Conservation (phyloP, 2,888 invertebrate genomes). For the Chelonus formosanus region DNA sequence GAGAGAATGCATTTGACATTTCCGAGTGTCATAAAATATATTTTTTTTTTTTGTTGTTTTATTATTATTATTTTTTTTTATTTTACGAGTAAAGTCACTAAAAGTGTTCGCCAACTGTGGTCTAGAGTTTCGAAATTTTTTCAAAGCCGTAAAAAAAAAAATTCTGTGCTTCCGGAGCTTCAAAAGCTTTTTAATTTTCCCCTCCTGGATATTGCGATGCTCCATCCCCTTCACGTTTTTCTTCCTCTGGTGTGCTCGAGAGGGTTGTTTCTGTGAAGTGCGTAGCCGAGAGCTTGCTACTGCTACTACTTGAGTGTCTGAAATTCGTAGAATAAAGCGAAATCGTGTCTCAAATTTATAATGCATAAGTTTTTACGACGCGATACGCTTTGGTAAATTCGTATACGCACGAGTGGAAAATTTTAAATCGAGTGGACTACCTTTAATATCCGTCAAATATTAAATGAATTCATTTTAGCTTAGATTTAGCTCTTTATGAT, state of each 20-base stretch:
- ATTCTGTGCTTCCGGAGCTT: conserved; percentile 44
- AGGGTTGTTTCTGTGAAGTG: conserved; percentile 34
- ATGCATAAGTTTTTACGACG: conserved; percentile 24
- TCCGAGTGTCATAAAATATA: too few relatives aligned
- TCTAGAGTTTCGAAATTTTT: background rate
- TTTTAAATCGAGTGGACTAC: too few relatives aligned
- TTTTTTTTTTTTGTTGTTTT: too few relatives aligned
- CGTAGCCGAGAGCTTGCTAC: conserved; percentile 6
- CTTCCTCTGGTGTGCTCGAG: conserved; percentile 11
- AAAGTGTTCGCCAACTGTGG: background rate
- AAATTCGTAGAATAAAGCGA: conserved; percentile 35
- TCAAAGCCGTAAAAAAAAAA: conserved; percentile 15
- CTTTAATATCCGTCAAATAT: too few relatives aligned
- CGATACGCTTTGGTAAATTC: conserved; percentile 13
- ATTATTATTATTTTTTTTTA: too few relatives aligned
- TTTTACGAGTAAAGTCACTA: background rate
- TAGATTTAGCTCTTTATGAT: too few relatives aligned
- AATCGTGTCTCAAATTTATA: conserved; percentile 30
- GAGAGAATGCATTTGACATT: too few relatives aligned
- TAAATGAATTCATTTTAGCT: too few relatives aligned
- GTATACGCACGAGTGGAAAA: too few relatives aligned
- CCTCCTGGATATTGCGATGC: conserved; percentile 10
- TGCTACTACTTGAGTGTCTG: conserved; percentile 19
- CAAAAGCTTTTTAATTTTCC: conserved; percentile 50
- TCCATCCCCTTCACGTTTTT: background rate